A percentile compares a stretch with the other conserved stretches of the same genome.
Conservation (phyloP, 2,888 invertebrate species). For the Drosophila phalerata region DNA sequence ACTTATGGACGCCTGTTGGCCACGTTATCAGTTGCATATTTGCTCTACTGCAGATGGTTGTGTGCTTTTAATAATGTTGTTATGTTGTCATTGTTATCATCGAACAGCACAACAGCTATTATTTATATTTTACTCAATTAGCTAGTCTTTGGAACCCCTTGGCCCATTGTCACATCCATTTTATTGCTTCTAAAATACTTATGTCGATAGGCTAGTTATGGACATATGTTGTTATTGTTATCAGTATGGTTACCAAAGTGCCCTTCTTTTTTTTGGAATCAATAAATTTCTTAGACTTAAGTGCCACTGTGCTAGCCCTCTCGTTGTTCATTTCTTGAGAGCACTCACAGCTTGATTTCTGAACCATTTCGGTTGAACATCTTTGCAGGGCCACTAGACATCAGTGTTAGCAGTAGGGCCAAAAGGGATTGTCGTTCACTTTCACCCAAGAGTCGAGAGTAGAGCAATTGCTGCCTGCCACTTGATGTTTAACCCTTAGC, state of each 20-base stretch:
- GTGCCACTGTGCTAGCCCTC: conserved; percentile 13
- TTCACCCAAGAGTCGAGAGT: conserved; percentile 28
- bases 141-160: background rate
- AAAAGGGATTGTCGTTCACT: conserved; percentile 36
- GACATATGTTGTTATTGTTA: conserved; percentile 22
- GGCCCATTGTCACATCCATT: background rate
- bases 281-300: conserved; percentile 32
- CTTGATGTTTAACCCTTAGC: conserved; percentile 46
- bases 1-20: conserved; percentile 4
- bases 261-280: conserved; percentile 26
- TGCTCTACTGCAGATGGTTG: conserved; percentile 4
- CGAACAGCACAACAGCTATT: background rate
- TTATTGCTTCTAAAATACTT: conserved; percentile 8
- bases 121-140: conserved; percentile 6
- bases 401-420: conserved; percentile 18
- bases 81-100: conserved; percentile 4
- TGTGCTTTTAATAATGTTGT: background rate
- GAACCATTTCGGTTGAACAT: conserved; percentile 51
- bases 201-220: conserved; percentile 2
- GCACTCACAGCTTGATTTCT: conserved; percentile 37
- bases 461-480: conserved; percentile 39
- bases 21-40: conserved; percentile 7
- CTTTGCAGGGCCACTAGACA: conserved; percentile 44
- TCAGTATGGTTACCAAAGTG: conserved; percentile 7
- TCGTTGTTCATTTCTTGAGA: conserved; percentile 28